phyloP scores from a whole-genome alignment of 2,888 invertebrate species.

The Smittia sp. region DNA sequence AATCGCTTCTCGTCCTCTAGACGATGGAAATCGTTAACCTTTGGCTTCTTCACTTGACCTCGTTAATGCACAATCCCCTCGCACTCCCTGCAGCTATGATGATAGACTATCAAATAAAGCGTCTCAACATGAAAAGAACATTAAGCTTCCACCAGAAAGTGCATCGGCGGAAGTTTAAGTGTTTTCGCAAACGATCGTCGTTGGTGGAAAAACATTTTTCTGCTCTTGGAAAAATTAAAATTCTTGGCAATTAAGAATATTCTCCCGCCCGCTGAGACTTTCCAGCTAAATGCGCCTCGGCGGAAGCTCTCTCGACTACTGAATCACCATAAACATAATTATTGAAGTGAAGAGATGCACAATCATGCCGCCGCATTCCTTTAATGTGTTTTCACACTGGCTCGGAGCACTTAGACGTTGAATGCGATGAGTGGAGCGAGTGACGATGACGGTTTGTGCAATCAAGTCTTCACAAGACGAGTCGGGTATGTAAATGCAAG shows the following conservation, averaged over 20 bases:
- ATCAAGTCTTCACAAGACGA: not conserved
- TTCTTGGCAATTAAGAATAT: slow-evolving; percentile 6
- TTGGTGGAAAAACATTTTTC: not conserved
- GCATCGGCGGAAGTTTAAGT: no score
- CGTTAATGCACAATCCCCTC: no score
- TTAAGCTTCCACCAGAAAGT: no score
- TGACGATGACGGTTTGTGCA: not conserved
- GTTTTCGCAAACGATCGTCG: not conserved
- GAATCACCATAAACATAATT: slow-evolving; percentile 7
- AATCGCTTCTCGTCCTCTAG: no score
- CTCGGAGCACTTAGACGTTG: not conserved
- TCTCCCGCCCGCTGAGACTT: no score
- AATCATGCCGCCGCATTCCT: not conserved
- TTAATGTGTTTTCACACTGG: not conserved
- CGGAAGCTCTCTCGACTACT: not conserved
- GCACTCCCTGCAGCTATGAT: no score
- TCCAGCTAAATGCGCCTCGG: no score
- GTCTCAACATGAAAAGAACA: no score
- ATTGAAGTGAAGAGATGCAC: not conserved
- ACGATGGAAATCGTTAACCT: no score
- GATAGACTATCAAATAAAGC: no score
- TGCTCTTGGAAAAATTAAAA: not conserved
- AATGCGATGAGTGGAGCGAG: not conserved
- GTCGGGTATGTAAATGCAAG: slow-evolving; percentile 1
- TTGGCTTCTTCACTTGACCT: no score